Base-by-base conservation (phyloP, 1,140 invertebrate species). In the Polyergus mexicanus region DNA sequence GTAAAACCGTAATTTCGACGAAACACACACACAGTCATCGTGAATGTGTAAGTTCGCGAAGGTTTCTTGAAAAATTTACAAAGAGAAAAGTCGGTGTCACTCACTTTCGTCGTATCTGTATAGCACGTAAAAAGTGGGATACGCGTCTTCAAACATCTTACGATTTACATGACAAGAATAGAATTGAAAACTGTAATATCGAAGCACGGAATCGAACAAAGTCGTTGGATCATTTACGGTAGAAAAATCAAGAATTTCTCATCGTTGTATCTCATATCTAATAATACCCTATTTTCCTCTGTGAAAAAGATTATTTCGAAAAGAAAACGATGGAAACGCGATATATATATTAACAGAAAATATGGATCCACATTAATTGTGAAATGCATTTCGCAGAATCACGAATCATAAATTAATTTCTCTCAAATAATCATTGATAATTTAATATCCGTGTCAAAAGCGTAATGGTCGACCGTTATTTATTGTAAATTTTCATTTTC, bases 1-100 rank as follows among this genome's bases (percentile, higher is more conserved):
- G 68, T 74, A 74, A 72, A 83, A 72, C 38, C 38, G 78, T 83
- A 58, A 72, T 74, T 72, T 83, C 78, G 54, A 44, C 56, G 51
- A 8, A 41, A 28, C 22, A 7, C 5, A 7, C 38, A 41, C 19
- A 32, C 68, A n/a, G n/a, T 74, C 54, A 35, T 72, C 35, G 68
- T 25, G 13, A 56, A 22, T 41, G 19, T 32, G 19, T 44, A 32
- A 25, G n/a, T n/a, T n/a, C 63, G 28, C 1, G 32, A 32, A 72
- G 66, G 13, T 22, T 32, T 60, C 38, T 60, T 74, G 38, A 74
- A 83, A 83, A 83, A 56, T 83, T 72, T 66, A 83, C 54, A 44
- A 83, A 72, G 56, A 5, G 13, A 51, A 51, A 16, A 44, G 66
- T 10, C 22, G 54, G 22, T 58, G 11, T 51, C 16, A 6, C 5